A percentile compares a stretch with the other conserved stretches of the same genome.
Evolutionary conservation across 2,113 vertebrate genomes (phyloP).

Genomic region (Carettochelys insculpta): DNA sequence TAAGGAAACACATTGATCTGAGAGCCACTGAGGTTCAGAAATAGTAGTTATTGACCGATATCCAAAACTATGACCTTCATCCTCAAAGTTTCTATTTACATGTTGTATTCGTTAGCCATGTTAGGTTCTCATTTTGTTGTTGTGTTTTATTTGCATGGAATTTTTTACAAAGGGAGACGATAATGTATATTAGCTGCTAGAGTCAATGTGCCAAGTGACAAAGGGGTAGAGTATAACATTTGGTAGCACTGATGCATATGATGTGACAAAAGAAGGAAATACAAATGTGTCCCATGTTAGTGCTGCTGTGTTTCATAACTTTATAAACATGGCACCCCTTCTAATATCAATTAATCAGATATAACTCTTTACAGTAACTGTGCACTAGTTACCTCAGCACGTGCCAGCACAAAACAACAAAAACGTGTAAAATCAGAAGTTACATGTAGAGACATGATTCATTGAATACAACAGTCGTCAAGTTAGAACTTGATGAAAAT

Average conservation of each 20-base stretch:
- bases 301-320: background rate
- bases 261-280: background rate
- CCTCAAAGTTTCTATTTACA: background rate
- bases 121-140: accelerated
- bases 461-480: background rate
- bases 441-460: background rate
- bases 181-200: background rate
- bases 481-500: background rate
- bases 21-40: background rate
- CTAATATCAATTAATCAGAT: background rate
- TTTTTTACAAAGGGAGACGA: background rate
- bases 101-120: background rate
- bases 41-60: background rate
- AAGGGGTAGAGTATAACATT: background rate
- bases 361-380: background rate
- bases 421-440: background rate
- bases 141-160: too few species aligned
- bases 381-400: background rate
- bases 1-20: background rate
- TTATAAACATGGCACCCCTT: background rate
- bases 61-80: accelerated
- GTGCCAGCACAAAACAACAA: background rate
- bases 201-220: background rate
- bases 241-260: background rate
- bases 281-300: background rate